Percentiles rank a stretch among this genome's conserved stretches.
phyloP scores from a whole-genome alignment of 2,113 vertebrate species.

The Gavia stellata region DNA sequence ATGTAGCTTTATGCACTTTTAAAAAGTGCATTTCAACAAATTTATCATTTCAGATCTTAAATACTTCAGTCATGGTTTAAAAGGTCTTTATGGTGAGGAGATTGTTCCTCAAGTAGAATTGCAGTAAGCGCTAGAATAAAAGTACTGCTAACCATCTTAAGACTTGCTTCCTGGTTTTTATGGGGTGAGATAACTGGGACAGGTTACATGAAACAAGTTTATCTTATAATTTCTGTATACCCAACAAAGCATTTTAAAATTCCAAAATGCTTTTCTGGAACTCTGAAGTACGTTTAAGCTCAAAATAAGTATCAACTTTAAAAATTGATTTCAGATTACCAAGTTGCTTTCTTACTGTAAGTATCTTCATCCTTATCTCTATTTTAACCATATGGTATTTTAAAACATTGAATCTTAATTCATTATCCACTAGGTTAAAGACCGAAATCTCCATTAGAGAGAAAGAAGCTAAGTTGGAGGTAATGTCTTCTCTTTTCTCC shows the following conservation, averaged over 20 bases:
- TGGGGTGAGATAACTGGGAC: background rate
- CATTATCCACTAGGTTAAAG: constrained; percentile 60
- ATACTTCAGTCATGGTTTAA: background rate
- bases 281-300: background rate
- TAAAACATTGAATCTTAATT: constrained; percentile 38
- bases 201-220: background rate
- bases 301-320: background rate
- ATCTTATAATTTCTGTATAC: background rate
- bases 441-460: background rate
- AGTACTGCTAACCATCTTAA: background rate
- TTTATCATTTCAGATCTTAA: background rate
- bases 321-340: background rate
- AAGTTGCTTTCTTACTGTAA: background rate
- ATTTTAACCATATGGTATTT: background rate
- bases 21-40: background rate
- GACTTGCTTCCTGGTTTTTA: background rate
- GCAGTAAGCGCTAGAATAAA: background rate
- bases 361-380: background rate
- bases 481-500: constrained; percentile 24
- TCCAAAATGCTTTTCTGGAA: background rate
- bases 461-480: constrained; percentile 43
- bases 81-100: background rate
- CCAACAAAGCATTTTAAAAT: background rate
- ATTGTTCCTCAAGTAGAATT: background rate
- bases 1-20: background rate